Conservation (phyloP, 2,888 invertebrate genomes). For the Anodontia alba region DNA sequence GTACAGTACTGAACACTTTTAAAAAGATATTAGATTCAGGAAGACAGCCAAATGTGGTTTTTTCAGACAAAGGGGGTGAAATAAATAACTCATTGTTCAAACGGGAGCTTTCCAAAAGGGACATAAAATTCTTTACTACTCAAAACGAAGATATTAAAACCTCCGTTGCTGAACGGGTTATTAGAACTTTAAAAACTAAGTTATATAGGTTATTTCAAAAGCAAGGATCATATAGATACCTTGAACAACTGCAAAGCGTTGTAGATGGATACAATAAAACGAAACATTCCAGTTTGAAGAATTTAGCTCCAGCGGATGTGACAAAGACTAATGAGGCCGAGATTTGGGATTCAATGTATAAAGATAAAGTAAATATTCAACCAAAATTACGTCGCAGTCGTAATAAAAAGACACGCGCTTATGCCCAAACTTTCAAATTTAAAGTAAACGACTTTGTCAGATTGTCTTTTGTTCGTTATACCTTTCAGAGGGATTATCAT, state of each 20-base stretch:
- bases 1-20: constrained; percentile 15
- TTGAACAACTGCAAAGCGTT: background rate
- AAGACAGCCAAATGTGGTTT: constrained; percentile 19
- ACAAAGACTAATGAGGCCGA: background rate
- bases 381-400: background rate
- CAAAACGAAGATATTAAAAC: constrained; percentile 40
- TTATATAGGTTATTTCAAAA: constrained; percentile 31
- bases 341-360: background rate
- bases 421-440: constrained; percentile 28
- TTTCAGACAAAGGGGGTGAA: constrained; percentile 45
- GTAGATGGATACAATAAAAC: constrained; percentile 1
- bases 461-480: constrained; percentile 20
- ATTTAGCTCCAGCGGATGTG: background rate
- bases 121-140: constrained; percentile 27
- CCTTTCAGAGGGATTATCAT: constrained; percentile 32
- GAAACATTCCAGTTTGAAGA: background rate
- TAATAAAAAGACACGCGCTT: background rate
- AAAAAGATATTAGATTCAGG: constrained; percentile 12
- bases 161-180: constrained; percentile 30
- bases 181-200: constrained; percentile 31
- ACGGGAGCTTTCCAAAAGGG: background rate
- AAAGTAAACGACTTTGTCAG: constrained; percentile 41
- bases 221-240: constrained; percentile 4
- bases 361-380: background rate
- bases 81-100: constrained; percentile 27